Evolutionary conservation across 2,113 vertebrate genomes (phyloP).

Genomic region (Menura novaehollandiae): DNA sequence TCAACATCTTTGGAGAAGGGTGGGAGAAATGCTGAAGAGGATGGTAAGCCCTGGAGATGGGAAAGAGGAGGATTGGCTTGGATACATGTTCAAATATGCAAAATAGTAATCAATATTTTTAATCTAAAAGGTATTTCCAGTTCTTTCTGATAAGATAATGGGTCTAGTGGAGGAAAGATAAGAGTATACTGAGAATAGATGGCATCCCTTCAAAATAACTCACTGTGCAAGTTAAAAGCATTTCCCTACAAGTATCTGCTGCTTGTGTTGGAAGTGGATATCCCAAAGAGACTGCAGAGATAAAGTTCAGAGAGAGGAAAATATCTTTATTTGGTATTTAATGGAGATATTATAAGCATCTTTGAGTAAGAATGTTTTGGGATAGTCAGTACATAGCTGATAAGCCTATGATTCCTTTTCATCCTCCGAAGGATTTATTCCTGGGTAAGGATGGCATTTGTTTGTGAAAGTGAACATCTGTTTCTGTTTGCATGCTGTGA

Average conservation of each 20-base stretch:
- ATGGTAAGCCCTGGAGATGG: not conserved
- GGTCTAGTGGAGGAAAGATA: not conserved
- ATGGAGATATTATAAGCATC: not conserved
- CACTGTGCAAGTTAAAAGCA: not conserved
- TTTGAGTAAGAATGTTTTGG: not conserved
- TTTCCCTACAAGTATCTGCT: not conserved
- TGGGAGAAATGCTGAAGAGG: not conserved
- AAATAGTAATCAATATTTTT: not conserved
- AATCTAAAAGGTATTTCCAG: not conserved
- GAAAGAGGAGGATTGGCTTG: not conserved
- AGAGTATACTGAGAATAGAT: not conserved
- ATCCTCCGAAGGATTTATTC: not conserved
- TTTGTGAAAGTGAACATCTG: not conserved
- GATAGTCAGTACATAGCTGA: not conserved
- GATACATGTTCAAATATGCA: not conserved
- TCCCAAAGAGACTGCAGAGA: not conserved
- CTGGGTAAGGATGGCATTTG: not conserved
- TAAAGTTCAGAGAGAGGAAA: slow-evolving; percentile 6
- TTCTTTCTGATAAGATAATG: not conserved
- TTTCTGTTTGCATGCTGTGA: not conserved
- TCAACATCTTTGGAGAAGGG: not conserved
- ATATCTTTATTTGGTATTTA: not conserved
- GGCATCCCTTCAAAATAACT: not conserved
- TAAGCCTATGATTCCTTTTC: not conserved
- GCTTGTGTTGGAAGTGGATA: not conserved